Percentiles rank a stretch among this genome's conserved stretches.
These are phyloP conservation scores for Dasyurus viverrinus DNA, from an alignment of 2,113 vertebrate species.

Conservation along the genomic window DNA sequence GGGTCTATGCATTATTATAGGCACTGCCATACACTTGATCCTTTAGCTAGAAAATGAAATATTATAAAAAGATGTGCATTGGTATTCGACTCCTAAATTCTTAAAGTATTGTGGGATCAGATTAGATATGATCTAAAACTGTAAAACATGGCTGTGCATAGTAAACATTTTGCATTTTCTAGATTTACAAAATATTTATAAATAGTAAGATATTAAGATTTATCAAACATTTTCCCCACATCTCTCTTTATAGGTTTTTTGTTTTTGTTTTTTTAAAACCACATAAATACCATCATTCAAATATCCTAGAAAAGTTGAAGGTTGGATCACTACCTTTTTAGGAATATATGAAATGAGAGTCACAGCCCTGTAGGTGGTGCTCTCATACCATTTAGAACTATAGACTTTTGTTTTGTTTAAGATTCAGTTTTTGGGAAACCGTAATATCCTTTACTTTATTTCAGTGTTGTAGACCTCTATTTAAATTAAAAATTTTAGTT, in stretches of 20 bases:
- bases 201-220: background rate
- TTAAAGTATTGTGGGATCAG: background rate
- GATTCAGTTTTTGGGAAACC: slow-evolving; percentile 9
- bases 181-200: background rate
- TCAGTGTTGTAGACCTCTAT: slow-evolving; percentile 7
- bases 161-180: background rate
- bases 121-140: background rate
- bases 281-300: background rate
- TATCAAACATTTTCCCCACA: background rate
- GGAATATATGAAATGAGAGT: slow-evolving; percentile 23
- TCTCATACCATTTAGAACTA: slow-evolving; percentile 49
- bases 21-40: background rate
- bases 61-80: background rate
- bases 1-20: background rate
- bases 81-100: background rate
- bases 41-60: background rate
- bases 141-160: background rate
- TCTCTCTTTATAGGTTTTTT: background rate
- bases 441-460: background rate
- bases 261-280: background rate
- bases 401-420: background rate
- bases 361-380: slow-evolving; percentile 75
- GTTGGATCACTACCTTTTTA: background rate
- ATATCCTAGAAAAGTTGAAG: background rate
- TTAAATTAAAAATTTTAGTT: background rate